These are phyloP conservation scores for Myopa tessellatipennis DNA, from an alignment of 2,888 invertebrate species.

Conservation along the genomic window DNA sequence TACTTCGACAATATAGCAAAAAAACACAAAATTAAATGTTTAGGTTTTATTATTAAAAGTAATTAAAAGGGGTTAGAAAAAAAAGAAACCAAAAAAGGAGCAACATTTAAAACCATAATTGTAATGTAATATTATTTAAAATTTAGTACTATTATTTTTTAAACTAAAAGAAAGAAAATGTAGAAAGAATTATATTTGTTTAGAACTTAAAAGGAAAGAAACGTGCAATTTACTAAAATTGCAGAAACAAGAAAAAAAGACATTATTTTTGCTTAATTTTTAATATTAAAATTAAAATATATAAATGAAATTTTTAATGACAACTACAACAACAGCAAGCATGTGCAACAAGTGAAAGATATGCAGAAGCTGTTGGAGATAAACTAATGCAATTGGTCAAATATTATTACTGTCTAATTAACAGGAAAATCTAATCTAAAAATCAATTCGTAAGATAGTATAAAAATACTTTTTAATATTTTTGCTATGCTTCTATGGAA, in stretches of 20 bases:
- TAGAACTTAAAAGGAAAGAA: background rate
- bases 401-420: slow-evolving; percentile 4
- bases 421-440: slow-evolving; percentile 1
- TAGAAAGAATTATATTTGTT: background rate
- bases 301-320: slow-evolving; percentile 44
- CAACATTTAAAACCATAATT: slow-evolving; percentile 8
- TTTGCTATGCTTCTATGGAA: slow-evolving; percentile 32
- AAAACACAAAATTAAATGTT: slow-evolving; percentile 38
- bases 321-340: slow-evolving; percentile 31
- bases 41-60: slow-evolving; percentile 42
- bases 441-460: slow-evolving; percentile 22
- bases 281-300: slow-evolving; percentile 40
- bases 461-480: slow-evolving; percentile 19
- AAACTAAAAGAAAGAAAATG: slow-evolving; percentile 19
- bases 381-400: background rate
- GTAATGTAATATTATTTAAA: slow-evolving; percentile 32
- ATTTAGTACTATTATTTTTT: slow-evolving; percentile 39
- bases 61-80: slow-evolving; percentile 34
- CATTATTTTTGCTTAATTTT: slow-evolving; percentile 26
- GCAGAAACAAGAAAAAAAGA: slow-evolving; percentile 11
- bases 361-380: background rate
- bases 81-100: slow-evolving; percentile 29
- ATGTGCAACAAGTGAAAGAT: background rate
- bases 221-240: background rate
- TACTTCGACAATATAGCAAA: slow-evolving; percentile 39